Conservation (phyloP, 2,797 vertebrate species). For the Neomorphus geoffroyi region DNA sequence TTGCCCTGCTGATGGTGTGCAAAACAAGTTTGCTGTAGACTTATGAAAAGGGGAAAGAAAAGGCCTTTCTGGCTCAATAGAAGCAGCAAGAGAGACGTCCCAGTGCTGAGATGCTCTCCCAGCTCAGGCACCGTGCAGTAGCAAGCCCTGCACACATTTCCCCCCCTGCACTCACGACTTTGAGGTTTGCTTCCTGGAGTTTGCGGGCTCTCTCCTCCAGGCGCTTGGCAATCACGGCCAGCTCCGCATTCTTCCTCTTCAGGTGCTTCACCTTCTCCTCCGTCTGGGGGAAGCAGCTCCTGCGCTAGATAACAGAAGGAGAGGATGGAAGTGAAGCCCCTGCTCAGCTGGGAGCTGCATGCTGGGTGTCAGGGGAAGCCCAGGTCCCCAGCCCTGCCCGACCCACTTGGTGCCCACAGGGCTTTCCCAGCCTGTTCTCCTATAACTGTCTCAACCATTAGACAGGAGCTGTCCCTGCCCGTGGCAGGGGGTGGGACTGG, state of each 20-base stretch:
- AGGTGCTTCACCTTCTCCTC: constrained; percentile 97
- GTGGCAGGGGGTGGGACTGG: too few relatives aligned
- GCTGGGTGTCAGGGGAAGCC: neutral
- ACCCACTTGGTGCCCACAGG: neutral
- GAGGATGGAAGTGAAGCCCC: neutral
- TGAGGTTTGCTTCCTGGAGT: constrained; percentile 96
- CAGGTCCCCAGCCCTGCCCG: neutral
- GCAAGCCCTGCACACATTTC: neutral
- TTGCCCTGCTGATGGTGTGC: neutral
- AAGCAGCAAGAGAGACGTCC: neutral
- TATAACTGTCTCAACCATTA: neutral
- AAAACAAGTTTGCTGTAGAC: neutral
- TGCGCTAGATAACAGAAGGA: constrained; percentile 79
- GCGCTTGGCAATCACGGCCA: constrained; percentile 94
- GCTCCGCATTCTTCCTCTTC: constrained; percentile 94
- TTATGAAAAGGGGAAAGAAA: neutral
- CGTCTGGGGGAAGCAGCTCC: constrained; percentile 93
- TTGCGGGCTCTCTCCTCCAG: constrained; percentile 95
- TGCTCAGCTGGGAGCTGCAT: neutral
- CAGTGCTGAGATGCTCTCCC: neutral
- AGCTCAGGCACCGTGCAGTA: neutral
- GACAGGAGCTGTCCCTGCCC: neutral
- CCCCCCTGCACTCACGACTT: constrained; percentile 80
- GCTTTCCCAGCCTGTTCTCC: neutral
- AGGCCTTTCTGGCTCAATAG: neutral